Base-by-base conservation (phyloP, 2,113 vertebrate genomes). In the Vulpes vulpes region DNA sequence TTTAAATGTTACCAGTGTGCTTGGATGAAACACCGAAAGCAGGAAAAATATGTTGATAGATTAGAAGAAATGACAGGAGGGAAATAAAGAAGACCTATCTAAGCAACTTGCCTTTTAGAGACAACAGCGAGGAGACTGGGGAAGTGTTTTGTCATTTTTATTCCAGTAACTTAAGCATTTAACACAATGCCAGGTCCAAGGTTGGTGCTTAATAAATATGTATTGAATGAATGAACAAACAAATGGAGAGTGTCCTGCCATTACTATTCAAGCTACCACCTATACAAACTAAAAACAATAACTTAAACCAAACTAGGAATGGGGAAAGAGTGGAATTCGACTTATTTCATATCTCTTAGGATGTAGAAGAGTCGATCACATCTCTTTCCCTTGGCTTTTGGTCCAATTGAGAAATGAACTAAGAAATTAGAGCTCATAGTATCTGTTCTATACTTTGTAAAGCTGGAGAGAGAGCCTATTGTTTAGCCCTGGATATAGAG, bases 101-200 rank as follows among this genome's bases (percentile, higher is more conserved):
- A 57, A 85, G 49, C 89, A 93, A 12, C 83, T 88, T 81, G 60
- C 51, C 64, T 91, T 81, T 91, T 89, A 69, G 1, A 57, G 16
- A 60, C 38, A 83, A 15, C 27, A 65, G 15, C 9, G 19, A 73
- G 76, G 78, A 93, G 38, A n/a, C 67, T 51, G 11, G 43, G 27
- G 30, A 89, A 65, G 4, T 49, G 12, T 84, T 60, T n/a, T 88
- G 81, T 88, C n/a, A 43, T 79, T 97, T 91, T 84, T 35, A 57
- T 89, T 91, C 59, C 38, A 59, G 23, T 76, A 55, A 64, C 73
- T 64, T 88, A 4, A 85, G 49, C 32, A 17, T 49, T 81, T 94
- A 84, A 64, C 65, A 62, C 30, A 95, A 22, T 82, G 57, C 25
- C 55, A 73, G 9, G 6, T 57, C 20, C n/a, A 22, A 51, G 87